phyloP scores from a whole-genome alignment of 2,888 invertebrate genomes.

The Callosobruchus maculatus region DNA sequence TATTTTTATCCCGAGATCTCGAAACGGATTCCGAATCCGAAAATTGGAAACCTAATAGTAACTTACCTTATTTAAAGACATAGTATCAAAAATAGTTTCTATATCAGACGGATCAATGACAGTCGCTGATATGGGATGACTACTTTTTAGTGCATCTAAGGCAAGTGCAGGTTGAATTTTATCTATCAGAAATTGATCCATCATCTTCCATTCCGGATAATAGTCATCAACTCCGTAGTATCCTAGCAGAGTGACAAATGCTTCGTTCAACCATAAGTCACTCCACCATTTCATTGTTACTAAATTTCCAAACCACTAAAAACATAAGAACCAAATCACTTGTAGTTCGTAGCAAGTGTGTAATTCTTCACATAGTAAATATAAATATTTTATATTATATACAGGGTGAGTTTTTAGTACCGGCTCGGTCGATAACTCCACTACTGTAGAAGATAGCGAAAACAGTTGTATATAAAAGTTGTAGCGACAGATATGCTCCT shows the following conservation, averaged over 20 bases:
- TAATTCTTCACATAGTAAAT: no score
- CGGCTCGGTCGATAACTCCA: no score
- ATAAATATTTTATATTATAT: no score
- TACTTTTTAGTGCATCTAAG: conserved; percentile 65
- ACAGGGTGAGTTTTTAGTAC: no score
- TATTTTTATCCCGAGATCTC: no score
- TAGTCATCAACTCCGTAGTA: conserved; percentile 66
- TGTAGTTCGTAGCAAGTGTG: no score
- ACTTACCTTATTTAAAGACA: conserved; percentile 69
- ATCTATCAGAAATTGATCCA: conserved; percentile 67
- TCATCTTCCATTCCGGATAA: conserved; percentile 64
- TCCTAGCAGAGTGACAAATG: conserved; percentile 78
- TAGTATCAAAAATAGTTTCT: conserved; percentile 71
- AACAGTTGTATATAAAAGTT: no score
- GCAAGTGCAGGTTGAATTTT: conserved; percentile 66
- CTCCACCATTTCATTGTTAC: conserved; percentile 96
- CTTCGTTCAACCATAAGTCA: conserved; percentile 88
- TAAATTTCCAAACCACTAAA: conserved; percentile 81
- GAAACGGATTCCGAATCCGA: no score
- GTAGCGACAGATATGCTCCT: no score
- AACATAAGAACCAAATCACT: conserved; percentile 14
- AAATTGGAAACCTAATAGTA: no score
- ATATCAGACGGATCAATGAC: conserved; percentile 68
- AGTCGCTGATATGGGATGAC: conserved; percentile 67
- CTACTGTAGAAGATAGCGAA: no score